These are phyloP conservation scores for Geothlypis trichas DNA, from an alignment of 2,113 vertebrate genomes.

Conservation along the genomic window DNA sequence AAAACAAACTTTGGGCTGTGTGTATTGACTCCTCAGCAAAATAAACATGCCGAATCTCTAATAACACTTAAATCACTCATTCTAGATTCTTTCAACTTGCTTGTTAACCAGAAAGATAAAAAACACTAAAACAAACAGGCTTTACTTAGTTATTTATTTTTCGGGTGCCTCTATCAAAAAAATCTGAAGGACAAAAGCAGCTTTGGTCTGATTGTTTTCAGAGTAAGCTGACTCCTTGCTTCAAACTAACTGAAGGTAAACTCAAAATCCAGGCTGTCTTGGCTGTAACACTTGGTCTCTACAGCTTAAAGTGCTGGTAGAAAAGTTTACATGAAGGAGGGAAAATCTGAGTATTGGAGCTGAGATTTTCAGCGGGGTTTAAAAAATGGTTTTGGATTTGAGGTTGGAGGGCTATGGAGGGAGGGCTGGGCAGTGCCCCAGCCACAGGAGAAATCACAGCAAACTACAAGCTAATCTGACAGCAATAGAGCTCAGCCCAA, in stretches of 20 bases:
- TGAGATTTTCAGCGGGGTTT: not conserved
- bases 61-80: not conserved
- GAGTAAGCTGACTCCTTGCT: not conserved
- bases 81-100: constrained; percentile 14
- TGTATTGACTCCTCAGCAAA: constrained; percentile 32
- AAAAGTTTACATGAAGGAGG: not conserved
- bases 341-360: not conserved
- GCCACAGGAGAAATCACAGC: not conserved
- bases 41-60: constrained; percentile 31
- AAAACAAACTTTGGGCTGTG: constrained; percentile 30
- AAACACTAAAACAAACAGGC: not conserved
- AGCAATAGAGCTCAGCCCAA: not conserved
- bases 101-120: constrained; percentile 35
- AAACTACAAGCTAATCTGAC: not conserved
- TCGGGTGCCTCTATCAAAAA: not conserved
- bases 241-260: not conserved
- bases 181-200: not conserved
- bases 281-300: not conserved
- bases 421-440: rapidly evolving
- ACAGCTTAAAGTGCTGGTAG: not conserved
- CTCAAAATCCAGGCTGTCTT: not conserved
- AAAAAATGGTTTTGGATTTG: not conserved
- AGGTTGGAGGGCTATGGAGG: not conserved
- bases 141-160: not conserved
- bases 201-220: not conserved